These are phyloP conservation scores for Hemithea aestivaria DNA, from an alignment of 2,888 invertebrate species.

Conservation along the genomic window DNA sequence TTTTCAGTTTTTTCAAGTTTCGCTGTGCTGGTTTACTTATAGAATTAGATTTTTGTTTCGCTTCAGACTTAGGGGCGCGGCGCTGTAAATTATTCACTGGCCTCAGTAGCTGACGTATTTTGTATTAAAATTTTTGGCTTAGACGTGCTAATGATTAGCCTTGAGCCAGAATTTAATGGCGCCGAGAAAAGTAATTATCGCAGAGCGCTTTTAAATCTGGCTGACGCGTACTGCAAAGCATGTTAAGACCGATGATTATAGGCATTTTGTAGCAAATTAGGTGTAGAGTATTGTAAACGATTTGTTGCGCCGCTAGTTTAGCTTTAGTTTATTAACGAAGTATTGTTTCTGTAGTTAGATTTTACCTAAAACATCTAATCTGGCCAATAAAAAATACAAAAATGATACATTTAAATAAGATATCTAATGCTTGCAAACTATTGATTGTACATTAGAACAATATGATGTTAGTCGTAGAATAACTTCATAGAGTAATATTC, in stretches of 20 bases:
- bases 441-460: conserved; percentile 8
- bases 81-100: conserved; percentile 50
- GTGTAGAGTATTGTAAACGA: conserved; percentile 8
- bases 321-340: conserved; percentile 16
- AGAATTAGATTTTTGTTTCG: conserved; percentile 53
- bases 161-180: conserved; percentile 37
- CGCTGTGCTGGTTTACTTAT: conserved; percentile 60
- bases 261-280: conserved; percentile 16
- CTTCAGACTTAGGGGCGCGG: conserved; percentile 51
- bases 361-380: conserved; percentile 2
- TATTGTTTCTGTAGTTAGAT: conserved; percentile 15
- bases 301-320: conserved; percentile 10
- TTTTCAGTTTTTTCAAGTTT: conserved; percentile 50
- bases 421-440: conserved; percentile 14
- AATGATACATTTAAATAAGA: conserved; percentile 8
- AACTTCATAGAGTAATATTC: conserved; percentile 22
- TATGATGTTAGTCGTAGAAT: conserved; percentile 12
- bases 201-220: conserved; percentile 27
- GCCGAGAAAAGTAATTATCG: conserved; percentile 26
- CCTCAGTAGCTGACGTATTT: conserved; percentile 43
- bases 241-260: conserved; percentile 20
- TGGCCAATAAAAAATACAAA: conserved; percentile 1
- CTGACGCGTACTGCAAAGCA: conserved; percentile 22
- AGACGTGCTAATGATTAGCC: conserved; percentile 27
- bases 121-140: conserved; percentile 38